A percentile compares a stretch with the other conserved stretches of the same genome.
These are phyloP conservation scores for Dendrocincla tyrannina DNA, from an alignment of 2,797 vertebrate species.

Conservation along the genomic window DNA sequence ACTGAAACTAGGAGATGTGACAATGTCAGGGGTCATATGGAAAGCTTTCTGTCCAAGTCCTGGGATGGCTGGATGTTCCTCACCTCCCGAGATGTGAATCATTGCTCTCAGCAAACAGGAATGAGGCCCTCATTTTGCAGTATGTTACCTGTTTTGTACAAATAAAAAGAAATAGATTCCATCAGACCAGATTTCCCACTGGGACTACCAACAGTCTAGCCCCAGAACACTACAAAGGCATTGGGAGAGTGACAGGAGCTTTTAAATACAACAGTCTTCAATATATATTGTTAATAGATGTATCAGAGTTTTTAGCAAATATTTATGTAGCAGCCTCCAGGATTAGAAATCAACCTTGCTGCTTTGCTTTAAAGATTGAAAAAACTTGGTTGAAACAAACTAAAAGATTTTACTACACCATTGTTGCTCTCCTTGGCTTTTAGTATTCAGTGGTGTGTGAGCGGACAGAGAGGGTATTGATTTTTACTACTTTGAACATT, in stretches of 20 bases:
- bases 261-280: not conserved
- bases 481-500: conserved; percentile 10
- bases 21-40: not conserved
- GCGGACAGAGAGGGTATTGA: not conserved
- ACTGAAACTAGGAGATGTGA: not conserved
- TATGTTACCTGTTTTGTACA: not conserved
- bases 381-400: not conserved
- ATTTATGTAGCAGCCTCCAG: not conserved
- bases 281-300: not conserved
- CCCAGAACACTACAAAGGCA: not conserved
- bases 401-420: not conserved
- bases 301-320: not conserved
- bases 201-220: not conserved
- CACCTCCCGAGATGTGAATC: not conserved
- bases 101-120: not conserved
- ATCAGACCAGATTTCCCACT: not conserved
- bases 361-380: not conserved
- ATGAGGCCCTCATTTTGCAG: not conserved
- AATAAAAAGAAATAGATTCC: not conserved
- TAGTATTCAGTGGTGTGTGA: not conserved
- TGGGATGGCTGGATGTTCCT: not conserved
- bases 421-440: not conserved
- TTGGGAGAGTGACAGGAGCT: not conserved
- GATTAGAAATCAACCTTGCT: not conserved
- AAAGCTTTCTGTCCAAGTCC: not conserved